These are phyloP conservation scores for Diarsia dahlii DNA, from an alignment of 2,888 invertebrate species.

Conservation along the genomic window DNA sequence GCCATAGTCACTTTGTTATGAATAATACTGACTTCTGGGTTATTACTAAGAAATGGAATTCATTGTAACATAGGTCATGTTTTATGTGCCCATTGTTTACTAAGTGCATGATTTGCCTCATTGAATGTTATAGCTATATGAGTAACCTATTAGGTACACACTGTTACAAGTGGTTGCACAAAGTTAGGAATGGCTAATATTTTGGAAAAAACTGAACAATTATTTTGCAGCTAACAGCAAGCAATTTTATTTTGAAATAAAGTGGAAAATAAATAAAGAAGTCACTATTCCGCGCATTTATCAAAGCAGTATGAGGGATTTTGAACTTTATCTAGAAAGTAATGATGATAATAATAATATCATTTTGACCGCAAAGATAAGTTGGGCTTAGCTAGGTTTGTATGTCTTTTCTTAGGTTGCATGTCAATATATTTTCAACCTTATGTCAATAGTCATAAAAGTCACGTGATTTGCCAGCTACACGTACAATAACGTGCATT, in stretches of 20 bases:
- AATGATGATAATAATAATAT: slow-evolving; percentile 2
- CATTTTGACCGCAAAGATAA: background rate
- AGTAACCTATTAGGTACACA: no score
- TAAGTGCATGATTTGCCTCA: background rate
- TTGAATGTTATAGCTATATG: background rate
- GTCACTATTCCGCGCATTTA: background rate
- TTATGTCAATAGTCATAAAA: background rate
- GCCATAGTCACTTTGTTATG: slow-evolving; percentile 44
- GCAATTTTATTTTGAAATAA: background rate
- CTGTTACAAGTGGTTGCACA: slow-evolving; percentile 15
- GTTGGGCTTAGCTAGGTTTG: background rate
- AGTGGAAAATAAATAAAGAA: background rate
- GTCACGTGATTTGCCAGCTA: slow-evolving; percentile 4
- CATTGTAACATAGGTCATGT: slow-evolving; percentile 1
- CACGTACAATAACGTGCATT: background rate
- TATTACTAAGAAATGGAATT: slow-evolving; percentile 1
- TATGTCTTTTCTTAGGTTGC: background rate
- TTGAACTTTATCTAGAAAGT: background rate
- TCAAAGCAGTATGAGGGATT: background rate
- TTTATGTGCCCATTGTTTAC: background rate
- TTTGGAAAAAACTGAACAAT: background rate
- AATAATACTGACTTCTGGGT: slow-evolving; percentile 49
- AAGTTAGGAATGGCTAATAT: background rate
- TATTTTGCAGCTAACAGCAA: background rate
- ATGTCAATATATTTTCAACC: background rate